Evolutionary conservation across 2,888 invertebrate genomes (phyloP).

Genomic region (Pomacea canaliculata): DNA sequence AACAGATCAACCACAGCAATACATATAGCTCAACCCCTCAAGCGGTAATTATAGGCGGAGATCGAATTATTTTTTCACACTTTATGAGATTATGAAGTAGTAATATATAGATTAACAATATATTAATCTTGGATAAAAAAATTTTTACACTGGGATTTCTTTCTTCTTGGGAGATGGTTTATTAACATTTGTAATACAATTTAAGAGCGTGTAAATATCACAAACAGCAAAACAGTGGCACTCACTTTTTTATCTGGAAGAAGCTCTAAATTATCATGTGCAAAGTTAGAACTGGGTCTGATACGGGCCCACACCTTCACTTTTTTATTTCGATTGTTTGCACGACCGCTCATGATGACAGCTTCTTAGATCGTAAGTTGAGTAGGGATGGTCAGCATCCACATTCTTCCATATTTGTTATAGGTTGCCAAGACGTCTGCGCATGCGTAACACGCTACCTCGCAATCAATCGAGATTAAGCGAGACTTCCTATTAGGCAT

Average conservation of each 20-base stretch:
- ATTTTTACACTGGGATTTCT: too few species aligned
- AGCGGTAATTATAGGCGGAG: too few species aligned
- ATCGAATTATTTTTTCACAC: too few species aligned
- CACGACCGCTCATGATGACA: conserved; percentile 29
- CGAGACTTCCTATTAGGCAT: neutral
- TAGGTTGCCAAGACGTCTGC: conserved; percentile 56
- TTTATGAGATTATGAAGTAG: too few species aligned
- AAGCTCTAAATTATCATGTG: conserved; percentile 65
- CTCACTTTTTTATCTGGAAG: conserved; percentile 64
- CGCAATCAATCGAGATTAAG: neutral
- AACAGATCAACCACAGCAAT: too few species aligned
- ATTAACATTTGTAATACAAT: too few species aligned
- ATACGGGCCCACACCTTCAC: conserved; percentile 68
- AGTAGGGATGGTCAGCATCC: neutral
- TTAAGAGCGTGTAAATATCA: too few species aligned
- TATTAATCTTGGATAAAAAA: too few species aligned
- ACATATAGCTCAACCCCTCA: too few species aligned
- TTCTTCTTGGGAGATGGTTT: too few species aligned
- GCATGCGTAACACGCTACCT: conserved; percentile 42
- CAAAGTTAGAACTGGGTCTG: conserved; percentile 66
- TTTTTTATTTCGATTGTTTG: conserved; percentile 49
- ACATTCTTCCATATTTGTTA: conserved; percentile 49
- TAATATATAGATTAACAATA: too few species aligned
- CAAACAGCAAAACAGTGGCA: neutral
- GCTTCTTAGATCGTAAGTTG: neutral